Evolutionary conservation across 92 coral and sea anemone species (phyloP).

Genomic region (Zoanthus gigantus): DNA sequence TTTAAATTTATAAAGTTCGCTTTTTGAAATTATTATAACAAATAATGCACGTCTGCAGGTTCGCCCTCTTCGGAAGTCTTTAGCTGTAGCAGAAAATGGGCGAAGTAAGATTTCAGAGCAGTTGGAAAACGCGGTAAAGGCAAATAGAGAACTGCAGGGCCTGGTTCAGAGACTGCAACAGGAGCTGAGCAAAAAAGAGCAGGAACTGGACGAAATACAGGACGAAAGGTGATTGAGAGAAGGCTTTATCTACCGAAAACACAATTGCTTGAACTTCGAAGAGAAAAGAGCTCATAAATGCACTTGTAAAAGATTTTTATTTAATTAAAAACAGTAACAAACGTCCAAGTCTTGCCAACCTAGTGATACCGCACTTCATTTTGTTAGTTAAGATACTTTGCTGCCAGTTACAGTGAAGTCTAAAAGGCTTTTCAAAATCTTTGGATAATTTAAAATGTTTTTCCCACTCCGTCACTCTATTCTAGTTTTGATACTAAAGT

Average conservation of each 20-base stretch:
- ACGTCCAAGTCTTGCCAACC: too few species aligned
- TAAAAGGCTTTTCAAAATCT: too few species aligned
- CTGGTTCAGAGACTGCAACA: constrained; percentile 75
- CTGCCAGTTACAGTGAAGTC: too few species aligned
- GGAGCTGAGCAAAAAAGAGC: constrained; percentile 81
- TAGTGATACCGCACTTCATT: too few species aligned
- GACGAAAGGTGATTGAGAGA: constrained; percentile 55
- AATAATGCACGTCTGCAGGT: constrained; percentile 38
- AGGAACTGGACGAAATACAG: constrained; percentile 70
- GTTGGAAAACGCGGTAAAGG: constrained; percentile 70
- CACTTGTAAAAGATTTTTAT: too few species aligned
- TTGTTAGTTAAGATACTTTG: too few species aligned
- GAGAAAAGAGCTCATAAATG: too few species aligned
- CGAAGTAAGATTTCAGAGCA: constrained; percentile 70
- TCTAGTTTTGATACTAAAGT: too few species aligned
- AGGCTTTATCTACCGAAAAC: constrained; percentile 8
- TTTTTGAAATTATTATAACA: not conserved
- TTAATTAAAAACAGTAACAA: too few species aligned
- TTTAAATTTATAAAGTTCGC: too few species aligned
- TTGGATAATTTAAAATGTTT: too few species aligned
- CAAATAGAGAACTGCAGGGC: constrained; percentile 83
- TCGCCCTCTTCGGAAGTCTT: constrained; percentile 81
- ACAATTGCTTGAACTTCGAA: constrained; percentile 31
- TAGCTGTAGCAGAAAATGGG: constrained; percentile 76
- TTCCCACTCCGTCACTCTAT: too few species aligned